A percentile compares a stretch with the other conserved stretches of the same genome.
These are phyloP conservation scores for Notodonta ziczac DNA, from an alignment of 2,888 invertebrate species.

Conservation along the genomic window DNA sequence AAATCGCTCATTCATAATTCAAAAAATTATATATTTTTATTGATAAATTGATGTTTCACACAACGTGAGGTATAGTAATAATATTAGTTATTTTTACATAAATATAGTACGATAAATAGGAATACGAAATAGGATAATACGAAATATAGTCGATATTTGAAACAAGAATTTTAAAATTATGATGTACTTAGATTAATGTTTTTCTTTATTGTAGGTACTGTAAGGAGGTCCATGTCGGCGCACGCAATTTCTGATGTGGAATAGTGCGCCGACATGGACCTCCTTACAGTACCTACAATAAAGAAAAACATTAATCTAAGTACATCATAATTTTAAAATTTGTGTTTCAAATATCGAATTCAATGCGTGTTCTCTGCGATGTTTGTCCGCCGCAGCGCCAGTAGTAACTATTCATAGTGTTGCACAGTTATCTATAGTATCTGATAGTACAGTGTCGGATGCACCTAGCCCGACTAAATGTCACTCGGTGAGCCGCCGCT, in stretches of 20 bases:
- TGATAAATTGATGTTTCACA: too few species aligned
- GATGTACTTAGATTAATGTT: neutral
- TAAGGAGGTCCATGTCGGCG: too few species aligned
- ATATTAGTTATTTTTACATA: too few species aligned
- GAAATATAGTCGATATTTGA: constrained; percentile 16
- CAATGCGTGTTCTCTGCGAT: constrained; percentile 31
- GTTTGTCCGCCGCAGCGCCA: constrained; percentile 21
- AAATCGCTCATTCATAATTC: neutral
- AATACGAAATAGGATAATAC: too few species aligned
- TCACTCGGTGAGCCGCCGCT: constrained; percentile 79
- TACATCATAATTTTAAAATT: too few species aligned
- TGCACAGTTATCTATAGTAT: constrained; percentile 49
- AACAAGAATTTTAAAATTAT: neutral
- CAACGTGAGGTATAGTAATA: too few species aligned
- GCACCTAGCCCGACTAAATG: constrained; percentile 81
- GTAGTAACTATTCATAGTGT: constrained; percentile 40
- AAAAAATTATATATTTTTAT: too few species aligned
- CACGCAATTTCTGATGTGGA: too few species aligned
- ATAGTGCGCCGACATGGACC: too few species aligned
- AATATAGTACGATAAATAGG: too few species aligned
- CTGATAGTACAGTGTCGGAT: constrained; percentile 68
- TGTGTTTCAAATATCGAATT: constrained; percentile 9
- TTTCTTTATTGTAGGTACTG: too few species aligned
- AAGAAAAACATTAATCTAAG: neutral
- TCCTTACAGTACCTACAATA: too few species aligned